Base-by-base conservation (phyloP, 2,113 vertebrate species). In the Marmota flaviventris region DNA sequence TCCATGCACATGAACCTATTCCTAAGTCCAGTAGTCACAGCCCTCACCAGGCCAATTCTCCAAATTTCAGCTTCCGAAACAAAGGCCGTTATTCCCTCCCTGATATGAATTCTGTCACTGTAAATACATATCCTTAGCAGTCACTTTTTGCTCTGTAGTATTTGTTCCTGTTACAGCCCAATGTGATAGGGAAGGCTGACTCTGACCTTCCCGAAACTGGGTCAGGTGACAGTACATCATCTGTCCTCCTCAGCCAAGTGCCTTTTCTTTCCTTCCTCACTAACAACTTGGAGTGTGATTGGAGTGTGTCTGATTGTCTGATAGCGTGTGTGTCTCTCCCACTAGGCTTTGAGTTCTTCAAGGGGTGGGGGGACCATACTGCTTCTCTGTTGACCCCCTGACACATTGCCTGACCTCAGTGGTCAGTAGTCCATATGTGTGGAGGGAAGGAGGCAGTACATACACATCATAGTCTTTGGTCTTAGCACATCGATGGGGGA, bases 1-100 rank as follows among this genome's bases (percentile, higher is more conserved):
- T 6, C 29, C 39, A 9, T 0, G 10, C 0, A 0, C 8, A 39
- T 3, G 9, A 6, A 37, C 17, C n/a, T 53, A 3, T 25, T 75
- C 34, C 42, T 32, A 8, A 42, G 8, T 32, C 34, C 27, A 11
- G 75, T 11, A n/a, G 45, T 24, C 10, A 0, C 0, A 13, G 42
- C 37, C 34, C 1, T 42, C 14, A 0, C 16, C 11, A 48, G 22
- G 18, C 27, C 24, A 14, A 1, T 8, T 16, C 73, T 58, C 61
- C 32, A 48, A 25, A 29, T 16, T 14, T 14, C 48, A 58, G 39
- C 29, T 65, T n/a, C 12, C 29, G 34, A 69, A 29, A 45, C 45
- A 37, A 65, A n/a, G 22, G 11, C 4, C 10, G 11, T 17, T 6
- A 27, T 61, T 48, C 85, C 76, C 22, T 79, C 39, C n/a, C 2